Base-by-base conservation (phyloP, 2,888 invertebrate genomes). In the Agonopterix heracliana region DNA sequence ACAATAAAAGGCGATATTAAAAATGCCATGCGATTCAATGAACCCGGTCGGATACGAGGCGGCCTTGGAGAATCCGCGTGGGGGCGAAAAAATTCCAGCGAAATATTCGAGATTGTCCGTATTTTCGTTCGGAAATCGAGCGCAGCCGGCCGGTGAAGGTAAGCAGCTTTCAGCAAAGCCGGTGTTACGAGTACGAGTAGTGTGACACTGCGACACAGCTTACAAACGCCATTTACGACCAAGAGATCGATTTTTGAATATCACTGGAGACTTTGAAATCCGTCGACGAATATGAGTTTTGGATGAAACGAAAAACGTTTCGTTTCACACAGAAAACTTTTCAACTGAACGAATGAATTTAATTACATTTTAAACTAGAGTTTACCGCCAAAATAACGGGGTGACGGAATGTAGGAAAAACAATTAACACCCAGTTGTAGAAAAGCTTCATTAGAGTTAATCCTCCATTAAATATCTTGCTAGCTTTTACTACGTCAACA, bases 91-190 rank as follows among this genome's bases (percentile, higher is more conserved):
- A 64, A 69, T 64, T 66, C 54, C 61, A 60, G 59, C 54, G 56
- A 62, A 71, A 65, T 72, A 70, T 67, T 65, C 63, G 55, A 66
- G 59, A 54, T 50, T 47, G 52, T 48, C 38, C 55, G 64, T 65
- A 66, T 69, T 67, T 72, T 68, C 62, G 68, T 63, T 67, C 62
- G 60, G 63, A 61, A 65, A 67, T 61, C 57, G 61, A 66, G 61
- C 55, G 60, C 64, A 66, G 66, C 61, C 66, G 66, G 64, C 59
- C 60, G 59, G 64, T 64, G 81, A 86, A 86, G 87, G 85, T 63
- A 80, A 84, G 77, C 86, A 61, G 74, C 83, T 83, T 84, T 82
- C n/a, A 58, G 58, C 56, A 66, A 69, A 75, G 72, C 68, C 64
- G 62, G 63, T 62, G 59, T 65, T 65, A 57, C 60, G 54, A 61